Percentiles rank a stretch among this genome's conserved stretches.
phyloP scores from a whole-genome alignment of 2,888 invertebrate genomes.

The Diadegma fenestrale region DNA sequence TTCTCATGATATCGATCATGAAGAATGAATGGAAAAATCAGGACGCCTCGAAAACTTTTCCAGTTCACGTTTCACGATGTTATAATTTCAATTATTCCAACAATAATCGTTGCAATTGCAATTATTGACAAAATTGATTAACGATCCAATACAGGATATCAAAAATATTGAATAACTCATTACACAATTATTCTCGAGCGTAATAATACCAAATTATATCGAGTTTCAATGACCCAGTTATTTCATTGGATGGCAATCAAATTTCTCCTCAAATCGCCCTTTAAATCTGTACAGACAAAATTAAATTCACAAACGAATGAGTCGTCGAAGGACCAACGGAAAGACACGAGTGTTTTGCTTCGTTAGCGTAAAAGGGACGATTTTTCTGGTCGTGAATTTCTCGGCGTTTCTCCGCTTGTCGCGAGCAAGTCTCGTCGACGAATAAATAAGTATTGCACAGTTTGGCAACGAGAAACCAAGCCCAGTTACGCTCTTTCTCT shows the following conservation, averaged over 20 bases:
- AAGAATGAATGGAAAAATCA: background rate
- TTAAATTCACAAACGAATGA: background rate
- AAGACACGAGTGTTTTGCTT: slow-evolving; percentile 50
- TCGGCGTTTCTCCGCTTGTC: slow-evolving; percentile 23
- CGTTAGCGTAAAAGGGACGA: slow-evolving; percentile 65
- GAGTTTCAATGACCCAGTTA: background rate
- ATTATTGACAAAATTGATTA: background rate
- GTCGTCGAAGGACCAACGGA: slow-evolving; percentile 15
- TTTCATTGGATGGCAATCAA: background rate
- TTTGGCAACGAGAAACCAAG: slow-evolving; percentile 31
- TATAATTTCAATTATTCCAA: background rate
- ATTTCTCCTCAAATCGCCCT: background rate
- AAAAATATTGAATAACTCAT: background rate
- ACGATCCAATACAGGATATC: background rate
- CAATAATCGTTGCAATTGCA: background rate
- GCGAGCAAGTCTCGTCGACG: slow-evolving; percentile 17
- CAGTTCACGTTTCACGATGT: background rate
- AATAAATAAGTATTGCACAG: slow-evolving; percentile 59
- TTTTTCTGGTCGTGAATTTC: slow-evolving; percentile 51
- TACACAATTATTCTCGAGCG: background rate
- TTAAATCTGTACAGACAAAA: background rate
- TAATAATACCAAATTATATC: background rate
- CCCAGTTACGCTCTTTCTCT: slow-evolving; percentile 24
- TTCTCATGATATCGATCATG: background rate
- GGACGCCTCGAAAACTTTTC: background rate